phyloP scores from a whole-genome alignment of 2,888 invertebrate genomes.

The Hecatera dysodea region DNA sequence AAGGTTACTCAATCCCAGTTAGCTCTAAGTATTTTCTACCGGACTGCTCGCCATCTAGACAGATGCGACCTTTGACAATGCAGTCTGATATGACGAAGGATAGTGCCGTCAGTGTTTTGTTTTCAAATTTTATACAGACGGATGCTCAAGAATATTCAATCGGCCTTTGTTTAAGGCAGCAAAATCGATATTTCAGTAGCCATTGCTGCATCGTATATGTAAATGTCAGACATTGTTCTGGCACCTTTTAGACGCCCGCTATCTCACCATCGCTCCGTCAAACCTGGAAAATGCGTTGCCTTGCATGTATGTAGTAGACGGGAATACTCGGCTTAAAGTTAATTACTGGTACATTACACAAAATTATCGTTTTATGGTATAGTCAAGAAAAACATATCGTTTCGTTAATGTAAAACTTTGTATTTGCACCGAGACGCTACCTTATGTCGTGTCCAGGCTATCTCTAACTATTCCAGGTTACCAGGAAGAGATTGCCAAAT shows the following conservation, averaged over 20 bases:
- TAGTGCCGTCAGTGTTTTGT: slow-evolving; percentile 11
- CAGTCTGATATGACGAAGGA: slow-evolving; percentile 1
- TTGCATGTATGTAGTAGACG: slow-evolving; percentile 15
- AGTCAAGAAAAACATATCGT: no score
- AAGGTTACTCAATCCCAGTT: no score
- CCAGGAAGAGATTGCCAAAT: no score
- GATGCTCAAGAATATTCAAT: slow-evolving; percentile 27
- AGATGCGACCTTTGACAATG: slow-evolving; percentile 6
- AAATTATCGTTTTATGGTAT: no score
- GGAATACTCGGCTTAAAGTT: neutral
- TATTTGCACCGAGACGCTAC: no score
- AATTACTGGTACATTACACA: no score
- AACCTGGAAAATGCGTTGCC: slow-evolving; percentile 17
- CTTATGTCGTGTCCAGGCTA: no score
- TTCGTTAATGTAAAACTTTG: no score
- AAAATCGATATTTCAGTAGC: slow-evolving; percentile 42
- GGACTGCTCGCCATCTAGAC: neutral
- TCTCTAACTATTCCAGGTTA: no score
- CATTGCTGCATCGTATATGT: slow-evolving; percentile 61
- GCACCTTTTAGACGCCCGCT: slow-evolving; percentile 55
- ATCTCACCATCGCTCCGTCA: slow-evolving; percentile 58
- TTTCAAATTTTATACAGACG: slow-evolving; percentile 4
- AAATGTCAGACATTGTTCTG: slow-evolving; percentile 67
- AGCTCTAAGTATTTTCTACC: neutral
- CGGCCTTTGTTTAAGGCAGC: slow-evolving; percentile 35